A percentile compares a stretch with the other conserved stretches of the same genome.
These are phyloP conservation scores for Leptinotarsa defecta DNA, from an alignment of 1,140 invertebrate genomes.

Conservation along the genomic window DNA sequence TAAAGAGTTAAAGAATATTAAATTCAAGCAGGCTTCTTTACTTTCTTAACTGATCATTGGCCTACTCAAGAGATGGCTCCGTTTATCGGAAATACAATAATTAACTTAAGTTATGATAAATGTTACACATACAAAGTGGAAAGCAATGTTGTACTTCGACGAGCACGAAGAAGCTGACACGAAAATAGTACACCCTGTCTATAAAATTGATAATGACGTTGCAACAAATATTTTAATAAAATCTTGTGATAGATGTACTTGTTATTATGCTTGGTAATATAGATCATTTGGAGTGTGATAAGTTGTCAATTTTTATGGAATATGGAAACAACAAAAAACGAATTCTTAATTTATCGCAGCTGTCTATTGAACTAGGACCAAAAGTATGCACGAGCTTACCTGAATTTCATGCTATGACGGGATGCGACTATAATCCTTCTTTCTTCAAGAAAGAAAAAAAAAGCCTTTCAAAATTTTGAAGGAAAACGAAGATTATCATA, in stretches of 20 bases:
- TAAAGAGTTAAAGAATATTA: constrained; percentile 24
- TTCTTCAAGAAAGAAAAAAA: constrained; percentile 47
- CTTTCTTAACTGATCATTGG: constrained; percentile 33
- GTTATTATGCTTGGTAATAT: constrained; percentile 33
- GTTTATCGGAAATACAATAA: constrained; percentile 35
- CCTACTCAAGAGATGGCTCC: constrained; percentile 34
- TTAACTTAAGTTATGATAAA: constrained; percentile 28
- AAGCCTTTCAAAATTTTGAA: constrained; percentile 24
- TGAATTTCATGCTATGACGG: constrained; percentile 54
- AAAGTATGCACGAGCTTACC: constrained; percentile 45
- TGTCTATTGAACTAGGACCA: constrained; percentile 44
- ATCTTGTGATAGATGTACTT: constrained; percentile 25
- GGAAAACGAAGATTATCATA: constrained; percentile 26
- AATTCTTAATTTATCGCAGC: constrained; percentile 26
- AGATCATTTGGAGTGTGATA: constrained; percentile 22
- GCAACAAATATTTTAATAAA: constrained; percentile 10
- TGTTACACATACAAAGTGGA: constrained; percentile 23
- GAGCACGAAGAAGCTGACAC: constrained; percentile 19
- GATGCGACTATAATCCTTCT: constrained; percentile 54
- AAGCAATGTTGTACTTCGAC: background rate
- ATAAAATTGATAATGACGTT: constrained; percentile 8
- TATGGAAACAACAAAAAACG: constrained; percentile 33
- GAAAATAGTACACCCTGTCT: constrained; percentile 20
- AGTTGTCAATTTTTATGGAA: constrained; percentile 32
- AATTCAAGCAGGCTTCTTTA: constrained; percentile 26